Percentiles rank a stretch among this genome's conserved stretches.
phyloP scores from a whole-genome alignment of 2,888 invertebrate species.

The Ceratothoa steindachneri region DNA sequence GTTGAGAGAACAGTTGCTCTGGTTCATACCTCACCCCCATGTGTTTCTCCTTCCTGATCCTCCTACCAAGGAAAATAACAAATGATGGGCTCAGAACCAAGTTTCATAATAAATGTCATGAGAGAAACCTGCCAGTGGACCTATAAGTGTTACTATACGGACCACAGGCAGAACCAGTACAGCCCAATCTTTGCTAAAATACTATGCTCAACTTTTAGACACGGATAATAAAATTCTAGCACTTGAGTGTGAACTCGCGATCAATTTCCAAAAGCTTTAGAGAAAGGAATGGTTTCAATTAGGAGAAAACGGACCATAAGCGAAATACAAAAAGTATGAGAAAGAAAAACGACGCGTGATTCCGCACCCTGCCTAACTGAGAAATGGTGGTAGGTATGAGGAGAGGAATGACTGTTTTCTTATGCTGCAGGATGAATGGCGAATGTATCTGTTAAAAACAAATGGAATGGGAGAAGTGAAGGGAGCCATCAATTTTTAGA shows the following conservation, averaged over 20 bases:
- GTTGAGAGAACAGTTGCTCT: conserved; percentile 46
- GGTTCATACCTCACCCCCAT: conserved; percentile 48
- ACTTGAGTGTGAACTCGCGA: neutral
- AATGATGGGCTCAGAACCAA: conserved; percentile 46
- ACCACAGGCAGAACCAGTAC: no score
- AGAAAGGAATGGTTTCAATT: neutral
- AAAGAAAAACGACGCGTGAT: neutral
- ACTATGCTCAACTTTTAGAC: neutral
- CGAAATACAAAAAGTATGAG: neutral
- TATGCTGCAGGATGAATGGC: neutral
- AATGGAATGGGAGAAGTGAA: neutral
- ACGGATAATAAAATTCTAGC: neutral
- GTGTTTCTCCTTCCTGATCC: conserved; percentile 47
- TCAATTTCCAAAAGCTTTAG: neutral
- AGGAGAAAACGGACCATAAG: neutral
- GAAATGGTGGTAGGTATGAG: neutral
- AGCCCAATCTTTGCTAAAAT: no score
- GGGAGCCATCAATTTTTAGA: conserved; percentile 9
- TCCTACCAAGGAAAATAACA: conserved; percentile 48
- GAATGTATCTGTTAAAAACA: neutral
- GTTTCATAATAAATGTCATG: neutral
- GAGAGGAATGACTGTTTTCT: neutral
- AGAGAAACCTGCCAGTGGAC: no score
- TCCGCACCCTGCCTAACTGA: neutral
- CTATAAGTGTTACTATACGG: no score